phyloP scores from a whole-genome alignment of 2,113 vertebrate genomes.

The Mus spicilegus region DNA sequence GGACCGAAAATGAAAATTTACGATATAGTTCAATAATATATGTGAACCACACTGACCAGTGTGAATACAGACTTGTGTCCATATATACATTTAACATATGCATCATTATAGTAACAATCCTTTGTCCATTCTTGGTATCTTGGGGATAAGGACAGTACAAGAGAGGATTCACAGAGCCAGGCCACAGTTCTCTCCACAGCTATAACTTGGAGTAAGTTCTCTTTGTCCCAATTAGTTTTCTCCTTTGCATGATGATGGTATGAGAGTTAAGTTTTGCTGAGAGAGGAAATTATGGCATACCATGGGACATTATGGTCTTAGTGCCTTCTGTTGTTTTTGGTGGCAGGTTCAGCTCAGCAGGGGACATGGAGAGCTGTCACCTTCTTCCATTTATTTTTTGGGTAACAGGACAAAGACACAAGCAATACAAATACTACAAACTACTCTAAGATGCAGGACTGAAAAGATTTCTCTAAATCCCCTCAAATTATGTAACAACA shows the following conservation, averaged over 20 bases:
- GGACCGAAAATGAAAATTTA: neutral
- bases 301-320: neutral
- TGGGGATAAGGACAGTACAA: neutral
- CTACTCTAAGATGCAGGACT: neutral
- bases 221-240: neutral
- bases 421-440: neutral
- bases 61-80: neutral
- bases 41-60: neutral
- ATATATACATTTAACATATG: neutral
- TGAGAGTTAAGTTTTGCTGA: neutral
- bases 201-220: neutral
- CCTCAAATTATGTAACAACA: neutral
- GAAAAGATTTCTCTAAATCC: constrained; percentile 11
- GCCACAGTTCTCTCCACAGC: neutral
- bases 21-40: neutral
- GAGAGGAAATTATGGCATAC: neutral
- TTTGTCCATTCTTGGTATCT: neutral
- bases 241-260: neutral
- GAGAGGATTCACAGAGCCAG: accelerated
- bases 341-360: neutral
- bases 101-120: neutral
- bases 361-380: neutral
- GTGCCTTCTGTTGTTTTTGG: neutral
- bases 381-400: constrained; percentile 19
- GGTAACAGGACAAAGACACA: neutral